These are phyloP conservation scores for Apotomis betuletana DNA, from an alignment of 2,888 invertebrate species.

Conservation along the genomic window DNA sequence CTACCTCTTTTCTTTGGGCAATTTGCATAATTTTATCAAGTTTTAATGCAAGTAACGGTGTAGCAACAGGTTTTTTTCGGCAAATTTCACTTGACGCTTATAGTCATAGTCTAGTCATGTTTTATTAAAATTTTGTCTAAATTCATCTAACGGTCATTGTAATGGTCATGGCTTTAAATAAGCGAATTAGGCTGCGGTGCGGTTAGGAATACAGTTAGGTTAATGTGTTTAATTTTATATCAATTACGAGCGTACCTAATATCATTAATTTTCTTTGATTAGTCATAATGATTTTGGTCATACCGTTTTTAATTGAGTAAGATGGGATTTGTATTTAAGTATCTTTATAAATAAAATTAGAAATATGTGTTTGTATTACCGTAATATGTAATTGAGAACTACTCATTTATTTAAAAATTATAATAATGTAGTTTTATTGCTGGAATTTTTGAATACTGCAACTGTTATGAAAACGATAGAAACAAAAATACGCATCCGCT, in stretches of 20 bases:
- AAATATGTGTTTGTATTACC: too few species aligned
- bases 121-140: conserved; percentile 12
- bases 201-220: conserved; percentile 16
- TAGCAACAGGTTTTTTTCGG: conserved; percentile 31
- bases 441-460: too few species aligned
- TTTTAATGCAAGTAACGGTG: conserved; percentile 17
- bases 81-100: conserved; percentile 27
- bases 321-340: too few species aligned
- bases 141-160: conserved; percentile 30
- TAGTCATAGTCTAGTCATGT: conserved; percentile 5
- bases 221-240: conserved; percentile 7
- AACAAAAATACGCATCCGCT: too few species aligned
- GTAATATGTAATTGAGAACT: too few species aligned
- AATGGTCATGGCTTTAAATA: conserved; percentile 22
- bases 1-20: not conserved
- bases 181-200: conserved; percentile 18
- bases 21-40: conserved; percentile 23
- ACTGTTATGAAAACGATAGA: too few species aligned
- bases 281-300: too few species aligned
- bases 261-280: not conserved
- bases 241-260: not conserved
- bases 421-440: too few species aligned
- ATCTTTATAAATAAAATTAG: too few species aligned
- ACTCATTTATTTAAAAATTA: too few species aligned
- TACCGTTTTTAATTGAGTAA: too few species aligned